Evolutionary conservation across 1,140 invertebrate species (phyloP).

Genomic region (Helicoverpa armigera): DNA sequence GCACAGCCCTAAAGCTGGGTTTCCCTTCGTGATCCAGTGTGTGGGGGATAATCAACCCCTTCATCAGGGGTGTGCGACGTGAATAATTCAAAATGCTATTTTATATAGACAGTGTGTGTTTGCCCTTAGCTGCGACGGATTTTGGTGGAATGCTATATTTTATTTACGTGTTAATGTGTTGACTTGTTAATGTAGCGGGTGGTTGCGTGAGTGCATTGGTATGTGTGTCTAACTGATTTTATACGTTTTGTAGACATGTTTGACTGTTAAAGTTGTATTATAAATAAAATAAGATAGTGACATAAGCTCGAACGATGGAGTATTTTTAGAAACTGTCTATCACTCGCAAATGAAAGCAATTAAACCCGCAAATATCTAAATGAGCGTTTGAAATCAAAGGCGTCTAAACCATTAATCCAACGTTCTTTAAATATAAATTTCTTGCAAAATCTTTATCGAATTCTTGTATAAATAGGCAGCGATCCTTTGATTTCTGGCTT

Average conservation of each 20-base stretch:
- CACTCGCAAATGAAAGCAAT: neutral
- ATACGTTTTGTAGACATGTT: no score
- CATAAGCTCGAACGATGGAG: no score
- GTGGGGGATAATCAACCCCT: constrained; percentile 62
- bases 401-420: neutral
- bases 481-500: constrained; percentile 64
- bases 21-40: constrained; percentile 62
- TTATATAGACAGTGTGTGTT: constrained; percentile 55
- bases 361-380: neutral
- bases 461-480: constrained; percentile 55
- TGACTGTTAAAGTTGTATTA: no score
- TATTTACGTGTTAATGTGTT: constrained; percentile 22
- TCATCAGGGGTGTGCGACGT: constrained; percentile 53
- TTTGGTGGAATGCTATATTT: constrained; percentile 30
- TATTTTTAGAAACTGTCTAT: no score
- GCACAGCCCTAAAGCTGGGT: constrained; percentile 49
- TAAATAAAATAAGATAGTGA: no score
- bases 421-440: constrained; percentile 55
- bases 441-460: constrained; percentile 52
- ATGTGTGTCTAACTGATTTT: no score
- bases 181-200: neutral
- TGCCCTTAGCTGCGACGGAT: constrained; percentile 15
- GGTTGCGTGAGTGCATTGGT: no score
- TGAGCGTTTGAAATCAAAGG: constrained; percentile 21
- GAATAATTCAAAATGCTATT: constrained; percentile 65